Evolutionary conservation across 2,113 vertebrate genomes (phyloP), one percentile per base, ranked within the genome.

Genomic region (Zosterops hypoxanthus): DNA sequence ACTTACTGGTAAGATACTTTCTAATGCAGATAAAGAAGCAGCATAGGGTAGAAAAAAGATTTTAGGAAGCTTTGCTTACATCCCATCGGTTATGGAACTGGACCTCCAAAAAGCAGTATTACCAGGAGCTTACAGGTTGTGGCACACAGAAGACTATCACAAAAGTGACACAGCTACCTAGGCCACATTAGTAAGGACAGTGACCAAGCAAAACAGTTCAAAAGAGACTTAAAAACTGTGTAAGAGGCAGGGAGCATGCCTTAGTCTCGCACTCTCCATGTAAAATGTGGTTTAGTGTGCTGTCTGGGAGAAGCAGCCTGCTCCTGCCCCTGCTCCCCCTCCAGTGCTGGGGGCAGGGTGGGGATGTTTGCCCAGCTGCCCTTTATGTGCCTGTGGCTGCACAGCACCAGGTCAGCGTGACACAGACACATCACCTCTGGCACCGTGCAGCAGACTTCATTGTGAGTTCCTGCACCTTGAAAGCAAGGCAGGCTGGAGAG

Each of bases 301-400:
- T 55, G 22, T 4, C 26, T 66, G 29, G 9, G 69, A 78, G 26
- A 23, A 29, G 14, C 42, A 69, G 28, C 7, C 20, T 75, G 52
- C 53, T 44, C 3, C 31, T 83, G 36, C 12, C 24, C n/a, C 49
- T 5, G 0, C 2, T 13, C 26, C 26, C 15, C 33, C 7, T 10
- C 9, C 44, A 36, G 82, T 14, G 5, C 28, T 1, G 2, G n/a
- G 26, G 18, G 8, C 2, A 28, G 53, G 28, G 57, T 1, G 5
- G 22, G 0, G 9, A 4, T 0, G 1, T 69, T 78, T 55, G 57
- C 39, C 47, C 70, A 12, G 3, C 8, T 69, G 64, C 57, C 57
- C 57, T 50, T 22, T 16, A 36, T 46, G 36, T 3, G 6, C 34
- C 34, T 18, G 41, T 1, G 11, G 2, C 39, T 20, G 65, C 72